These are phyloP conservation scores for Okapia johnstoni DNA, from an alignment of 2,113 vertebrate genomes.

Conservation along the genomic window DNA sequence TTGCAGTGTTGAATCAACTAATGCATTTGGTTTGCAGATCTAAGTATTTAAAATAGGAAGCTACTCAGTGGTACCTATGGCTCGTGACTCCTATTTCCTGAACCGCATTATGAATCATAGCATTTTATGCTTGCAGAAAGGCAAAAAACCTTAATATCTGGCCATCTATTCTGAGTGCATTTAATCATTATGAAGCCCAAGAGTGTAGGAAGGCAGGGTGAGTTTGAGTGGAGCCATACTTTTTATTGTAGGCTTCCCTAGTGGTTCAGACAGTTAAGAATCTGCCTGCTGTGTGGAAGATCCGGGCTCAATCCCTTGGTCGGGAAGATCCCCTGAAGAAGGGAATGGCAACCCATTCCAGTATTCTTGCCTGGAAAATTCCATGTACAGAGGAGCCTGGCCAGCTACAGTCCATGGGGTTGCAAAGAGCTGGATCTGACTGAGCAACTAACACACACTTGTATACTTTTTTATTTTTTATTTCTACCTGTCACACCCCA, in stretches of 20 bases:
- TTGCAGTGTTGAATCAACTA: neutral
- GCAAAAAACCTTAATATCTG: neutral
- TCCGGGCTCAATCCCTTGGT: neutral
- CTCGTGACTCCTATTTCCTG: neutral
- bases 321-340: fast-evolving
- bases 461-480: neutral
- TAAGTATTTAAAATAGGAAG: neutral
- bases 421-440: neutral
- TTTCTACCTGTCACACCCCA: neutral
- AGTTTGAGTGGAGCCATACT: neutral
- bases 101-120: fast-evolving
- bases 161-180: neutral
- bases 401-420: neutral
- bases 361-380: neutral
- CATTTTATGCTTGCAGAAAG: neutral
- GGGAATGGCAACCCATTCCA: neutral
- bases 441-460: neutral
- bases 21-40: neutral
- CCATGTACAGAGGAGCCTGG: neutral
- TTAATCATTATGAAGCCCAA: neutral
- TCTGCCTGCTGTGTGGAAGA: neutral
- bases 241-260: neutral
- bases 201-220: neutral
- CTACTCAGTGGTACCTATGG: too few relatives aligned
- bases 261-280: neutral